Evolutionary conservation across 2,888 invertebrate genomes (phyloP), one percentile per base, ranked within the genome.

Genomic region (Calephelis perditalis): DNA sequence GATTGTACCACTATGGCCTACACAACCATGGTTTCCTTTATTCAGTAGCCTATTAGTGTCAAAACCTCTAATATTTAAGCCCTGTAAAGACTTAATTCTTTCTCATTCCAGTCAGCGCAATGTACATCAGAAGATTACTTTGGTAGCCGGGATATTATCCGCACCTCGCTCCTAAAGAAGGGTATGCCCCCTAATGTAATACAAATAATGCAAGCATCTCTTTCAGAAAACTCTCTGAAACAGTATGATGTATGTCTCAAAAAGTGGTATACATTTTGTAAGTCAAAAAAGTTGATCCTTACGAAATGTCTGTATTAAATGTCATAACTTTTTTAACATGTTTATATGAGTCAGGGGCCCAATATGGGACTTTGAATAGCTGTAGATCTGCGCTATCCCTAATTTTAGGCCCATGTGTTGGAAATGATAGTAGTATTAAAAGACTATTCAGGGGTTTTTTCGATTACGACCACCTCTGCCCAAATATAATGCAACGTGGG

Each of bases 21-120:
- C 67, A 6, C 70, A 72, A 36, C 68, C 69, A 6, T 71, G 70
- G 69, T 71, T 56, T 57, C 68, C 68, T 3, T 2, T 67, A 11
- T 64, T 66, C 60, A 56, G 57, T 40, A 46, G 46, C 7, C 15
- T 63, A 3, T 54, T 67, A 58, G 57, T 59, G n/a, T 59, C 58
- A 40, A 55, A 64, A 55, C 15, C 52, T 35, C 11, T 63, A 36
- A 45, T 46, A 44, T 62, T 67, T 57, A 35, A 47, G 40, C 55
- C 62, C 37, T 36, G 57, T 59, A 45, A 57, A 43, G 15, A 58
- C 5, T 44, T 65, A 7, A 55, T 65, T 26, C 55, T 43, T 15
- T 63, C 62, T 52, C 58, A 47, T 62, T 64, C 12, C 60, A 64
- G 64, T 37, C 40, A 52, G 12, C 9, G n/a, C 45, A 58, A 61